Conservation (phyloP, 2,888 invertebrate genomes). For the Drosophila testacea region DNA sequence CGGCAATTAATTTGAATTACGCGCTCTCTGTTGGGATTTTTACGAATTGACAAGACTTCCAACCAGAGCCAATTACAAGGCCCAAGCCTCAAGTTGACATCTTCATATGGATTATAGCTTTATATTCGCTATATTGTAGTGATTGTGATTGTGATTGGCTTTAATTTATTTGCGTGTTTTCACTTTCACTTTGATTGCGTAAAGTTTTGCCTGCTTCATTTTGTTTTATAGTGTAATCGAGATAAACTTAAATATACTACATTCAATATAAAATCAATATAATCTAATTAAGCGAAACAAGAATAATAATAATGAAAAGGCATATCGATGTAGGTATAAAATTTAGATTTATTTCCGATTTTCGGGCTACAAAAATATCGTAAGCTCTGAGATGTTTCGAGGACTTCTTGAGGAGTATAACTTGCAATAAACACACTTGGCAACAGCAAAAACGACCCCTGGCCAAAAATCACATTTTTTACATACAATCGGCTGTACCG, state of each 20-base stretch:
- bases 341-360: too few species aligned
- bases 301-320: too few species aligned
- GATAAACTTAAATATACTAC: background rate
- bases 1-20: conserved; percentile 81
- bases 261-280: too few species aligned
- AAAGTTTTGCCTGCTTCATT: conserved; percentile 50
- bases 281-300: too few species aligned
- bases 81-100: conserved; percentile 52
- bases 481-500: too few species aligned
- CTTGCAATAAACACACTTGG: too few species aligned
- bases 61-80: conserved; percentile 68
- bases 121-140: conserved; percentile 32
- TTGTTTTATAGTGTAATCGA: conserved; percentile 4
- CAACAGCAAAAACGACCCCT: too few species aligned
- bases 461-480: too few species aligned
- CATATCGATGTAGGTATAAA: too few species aligned
- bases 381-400: too few species aligned
- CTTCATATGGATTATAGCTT: conserved; percentile 42
- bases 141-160: conserved; percentile 67
- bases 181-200: conserved; percentile 75
- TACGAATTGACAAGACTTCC: conserved; percentile 45
- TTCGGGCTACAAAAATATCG: too few species aligned
- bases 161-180: conserved; percentile 79
- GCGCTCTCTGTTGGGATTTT: conserved; percentile 71
- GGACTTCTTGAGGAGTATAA: too few species aligned